Conservation (phyloP, 2,888 invertebrate genomes). For the Aphelenchoides bicaudatus region DNA sequence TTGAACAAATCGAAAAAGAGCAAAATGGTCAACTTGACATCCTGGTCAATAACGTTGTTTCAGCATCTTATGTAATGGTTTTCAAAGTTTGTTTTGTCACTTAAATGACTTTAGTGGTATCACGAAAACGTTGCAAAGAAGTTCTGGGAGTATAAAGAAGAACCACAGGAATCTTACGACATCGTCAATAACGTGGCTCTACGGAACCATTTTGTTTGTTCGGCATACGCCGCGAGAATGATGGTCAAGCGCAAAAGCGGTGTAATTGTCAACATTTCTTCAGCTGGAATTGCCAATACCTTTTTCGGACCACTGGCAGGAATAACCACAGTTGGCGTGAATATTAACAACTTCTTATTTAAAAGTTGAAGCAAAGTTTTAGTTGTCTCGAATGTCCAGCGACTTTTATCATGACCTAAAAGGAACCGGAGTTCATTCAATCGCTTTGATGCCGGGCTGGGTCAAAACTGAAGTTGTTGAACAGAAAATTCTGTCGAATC, state of each 20-base stretch:
- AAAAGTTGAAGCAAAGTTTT: too few species aligned
- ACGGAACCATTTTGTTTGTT: conserved; percentile 62
- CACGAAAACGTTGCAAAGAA: conserved; percentile 26
- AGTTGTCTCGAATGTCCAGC: conserved; percentile 59
- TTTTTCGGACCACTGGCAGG: too few species aligned
- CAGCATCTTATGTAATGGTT: too few species aligned
- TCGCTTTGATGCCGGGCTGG: conserved; percentile 63
- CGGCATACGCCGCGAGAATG: conserved; percentile 59
- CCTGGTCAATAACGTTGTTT: conserved; percentile 32
- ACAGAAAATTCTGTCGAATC: conserved; percentile 10
- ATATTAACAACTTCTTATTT: too few species aligned
- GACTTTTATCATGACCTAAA: conserved; percentile 61
- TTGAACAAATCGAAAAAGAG: conserved; percentile 51
- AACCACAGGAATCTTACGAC: conserved; percentile 20
- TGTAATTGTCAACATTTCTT: conserved; percentile 61
- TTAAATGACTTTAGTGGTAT: conserved; percentile 14
- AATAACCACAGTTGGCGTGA: too few species aligned
- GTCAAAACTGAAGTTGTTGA: conserved; percentile 55
- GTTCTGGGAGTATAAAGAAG: conserved; percentile 28
- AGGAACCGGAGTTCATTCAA: conserved; percentile 25
- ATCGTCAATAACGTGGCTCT: conserved; percentile 62
- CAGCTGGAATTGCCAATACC: conserved; percentile 61
- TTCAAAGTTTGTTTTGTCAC: too few species aligned
- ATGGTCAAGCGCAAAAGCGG: conserved; percentile 60
- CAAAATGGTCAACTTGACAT: conserved; percentile 59